Conservation (phyloP, 64 coral and sea anemone genomes). For the Anthopleura sola region DNA sequence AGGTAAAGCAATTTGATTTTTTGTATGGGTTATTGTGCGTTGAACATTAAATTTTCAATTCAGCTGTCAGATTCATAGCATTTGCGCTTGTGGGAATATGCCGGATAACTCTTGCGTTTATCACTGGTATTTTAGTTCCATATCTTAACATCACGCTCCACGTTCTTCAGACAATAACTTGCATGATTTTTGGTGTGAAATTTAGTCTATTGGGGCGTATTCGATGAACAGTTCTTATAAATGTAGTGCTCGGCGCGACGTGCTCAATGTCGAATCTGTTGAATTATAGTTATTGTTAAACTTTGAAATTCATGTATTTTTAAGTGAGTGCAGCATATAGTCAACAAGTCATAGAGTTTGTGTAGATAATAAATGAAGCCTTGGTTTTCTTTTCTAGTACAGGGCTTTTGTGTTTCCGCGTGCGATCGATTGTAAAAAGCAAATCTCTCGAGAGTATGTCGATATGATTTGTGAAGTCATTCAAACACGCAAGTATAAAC, state of each 20-base stretch:
- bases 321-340: slow-evolving; percentile 52
- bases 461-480: not conserved
- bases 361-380: not conserved
- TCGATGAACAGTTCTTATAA: slow-evolving; percentile 22
- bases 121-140: not conserved
- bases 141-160: not conserved
- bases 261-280: slow-evolving; percentile 39
- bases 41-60: slow-evolving; percentile 26
- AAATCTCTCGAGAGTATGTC: not conserved
- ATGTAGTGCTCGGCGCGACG: slow-evolving; percentile 9
- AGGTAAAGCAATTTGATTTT: slow-evolving; percentile 23
- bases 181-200: slow-evolving; percentile 24
- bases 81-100: slow-evolving; percentile 9
- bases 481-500: slow-evolving; percentile 13
- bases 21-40: slow-evolving; percentile 31
- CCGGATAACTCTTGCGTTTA: not conserved
- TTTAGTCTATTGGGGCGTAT: slow-evolving; percentile 10
- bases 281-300: slow-evolving; percentile 65
- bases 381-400: not conserved
- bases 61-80: slow-evolving; percentile 28
- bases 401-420: not conserved
- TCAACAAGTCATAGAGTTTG: slow-evolving; percentile 44
- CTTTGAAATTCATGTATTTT: slow-evolving; percentile 80
- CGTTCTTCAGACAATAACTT: slow-evolving; percentile 12
- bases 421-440: not conserved